Base-by-base conservation (phyloP, 2,113 vertebrate species). In the Pavo muticus region DNA sequence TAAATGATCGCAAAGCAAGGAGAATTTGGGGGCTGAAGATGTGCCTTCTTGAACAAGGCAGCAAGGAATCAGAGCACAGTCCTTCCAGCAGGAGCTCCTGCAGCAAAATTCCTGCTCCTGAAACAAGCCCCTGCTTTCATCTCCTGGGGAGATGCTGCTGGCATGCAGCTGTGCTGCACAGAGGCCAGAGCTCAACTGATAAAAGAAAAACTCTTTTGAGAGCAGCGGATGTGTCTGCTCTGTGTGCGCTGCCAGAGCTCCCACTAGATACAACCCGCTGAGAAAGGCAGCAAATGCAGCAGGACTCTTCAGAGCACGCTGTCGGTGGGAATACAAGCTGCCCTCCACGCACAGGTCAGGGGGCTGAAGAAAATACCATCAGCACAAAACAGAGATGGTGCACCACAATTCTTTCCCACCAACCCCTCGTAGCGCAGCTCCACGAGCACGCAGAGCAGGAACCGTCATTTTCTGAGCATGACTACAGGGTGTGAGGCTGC, bases 31-130 rank as follows among this genome's bases (percentile, higher is more conserved):
- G 64, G 25, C 3, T 59, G 57, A 13, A 63, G 29, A 52, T 0
- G 1, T 15, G 44, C 37, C 91, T 39, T 74, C 63, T 65, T 57
- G 37, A 77, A 65, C 13, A 45, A 23, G n/a, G 14, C 4, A 15
- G 74, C 44, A 29, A 19, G 24, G 77, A 35, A 16, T 70, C 54
- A 3, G 19, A 63, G 80, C 79, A 44, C 40, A 83, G 54, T 20
- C 84, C 5, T 45, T 11, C 60, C 70, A 79, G 23, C 84, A 83
- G 61, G 21, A 82, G 54, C 63, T 20, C 68, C 32, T 14, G 35
- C 65, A 78, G 92, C 78, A 88, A 83, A 90, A 95, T 80, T 91
- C 82, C 87, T 83, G 77, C 84, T 90, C 68, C 77, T 35, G 69
- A 85, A 78, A 82, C 3, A 23, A 89, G 74, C 54, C 81, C 25